Evolutionary conservation across 1,140 invertebrate species (phyloP).

Genomic region (Anagrus nilaparvatae): DNA sequence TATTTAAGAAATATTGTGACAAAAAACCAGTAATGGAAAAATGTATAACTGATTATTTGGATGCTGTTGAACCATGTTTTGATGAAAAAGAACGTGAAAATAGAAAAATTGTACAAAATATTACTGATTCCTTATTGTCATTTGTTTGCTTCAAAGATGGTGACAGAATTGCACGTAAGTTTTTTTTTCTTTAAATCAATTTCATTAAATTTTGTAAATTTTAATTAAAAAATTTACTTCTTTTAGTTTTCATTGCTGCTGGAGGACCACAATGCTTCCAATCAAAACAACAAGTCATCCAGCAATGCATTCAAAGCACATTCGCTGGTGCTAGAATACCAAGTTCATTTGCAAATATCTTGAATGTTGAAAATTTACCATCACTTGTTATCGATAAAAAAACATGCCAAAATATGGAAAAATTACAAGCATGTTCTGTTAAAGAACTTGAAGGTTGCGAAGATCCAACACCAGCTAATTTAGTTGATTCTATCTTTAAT

Average conservation of each 20-base stretch:
- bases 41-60: constrained; percentile 52
- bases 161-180: constrained; percentile 67
- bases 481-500: constrained; percentile 65
- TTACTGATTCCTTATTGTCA: constrained; percentile 53
- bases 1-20: constrained; percentile 59
- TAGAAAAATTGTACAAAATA: constrained; percentile 48
- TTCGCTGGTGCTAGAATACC: constrained; percentile 34
- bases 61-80: constrained; percentile 51
- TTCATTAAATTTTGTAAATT: neutral
- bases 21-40: constrained; percentile 47
- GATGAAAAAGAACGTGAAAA: constrained; percentile 47
- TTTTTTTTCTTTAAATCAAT: constrained; percentile 6
- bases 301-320: constrained; percentile 54
- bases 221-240: constrained; percentile 7
- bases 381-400: constrained; percentile 42
- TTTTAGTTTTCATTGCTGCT: constrained; percentile 67
- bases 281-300: constrained; percentile 48
- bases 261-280: constrained; percentile 62
- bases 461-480: constrained; percentile 67
- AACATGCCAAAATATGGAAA: constrained; percentile 46
- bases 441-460: constrained; percentile 53
- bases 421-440: constrained; percentile 54
- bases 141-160: constrained; percentile 70
- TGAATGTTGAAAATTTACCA: constrained; percentile 41
- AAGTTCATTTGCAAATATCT: neutral